phyloP scores from a whole-genome alignment of 2,888 invertebrate species.

The Machimus rusticus region DNA sequence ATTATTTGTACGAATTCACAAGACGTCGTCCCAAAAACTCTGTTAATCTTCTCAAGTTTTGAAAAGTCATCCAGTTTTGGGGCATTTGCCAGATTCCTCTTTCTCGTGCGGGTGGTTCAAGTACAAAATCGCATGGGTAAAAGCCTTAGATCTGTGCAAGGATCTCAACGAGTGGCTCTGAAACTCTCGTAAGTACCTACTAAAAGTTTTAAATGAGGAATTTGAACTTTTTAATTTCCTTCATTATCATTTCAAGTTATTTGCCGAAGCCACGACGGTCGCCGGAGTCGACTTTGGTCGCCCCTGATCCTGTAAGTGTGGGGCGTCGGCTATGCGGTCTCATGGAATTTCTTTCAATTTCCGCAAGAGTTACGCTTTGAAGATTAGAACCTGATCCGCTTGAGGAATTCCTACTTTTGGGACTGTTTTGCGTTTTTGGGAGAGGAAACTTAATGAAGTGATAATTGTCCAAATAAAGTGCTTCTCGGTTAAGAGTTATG shows the following conservation, averaged over 20 bases:
- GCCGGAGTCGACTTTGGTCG: not conserved
- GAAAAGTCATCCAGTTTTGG: not conserved
- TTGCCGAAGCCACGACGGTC: not conserved
- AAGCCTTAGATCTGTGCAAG: not conserved
- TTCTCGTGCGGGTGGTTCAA: not conserved
- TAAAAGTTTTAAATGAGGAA: not conserved
- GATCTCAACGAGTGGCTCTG: not conserved
- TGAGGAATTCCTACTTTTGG: not conserved
- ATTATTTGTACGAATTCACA: not conserved
- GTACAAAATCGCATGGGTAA: not conserved
- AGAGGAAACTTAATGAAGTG: not conserved
- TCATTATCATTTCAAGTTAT: not conserved
- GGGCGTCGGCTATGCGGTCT: not conserved
- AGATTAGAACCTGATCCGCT: not conserved
- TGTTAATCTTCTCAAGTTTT: not conserved
- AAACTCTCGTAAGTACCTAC: not conserved
- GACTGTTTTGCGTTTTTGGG: not conserved
- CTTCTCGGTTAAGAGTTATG: not conserved
- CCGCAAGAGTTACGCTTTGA: not conserved
- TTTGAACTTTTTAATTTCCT: not conserved
- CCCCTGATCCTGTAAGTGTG: not conserved
- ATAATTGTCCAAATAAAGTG: not conserved
- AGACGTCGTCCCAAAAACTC: not conserved
- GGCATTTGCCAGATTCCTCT: not conserved
- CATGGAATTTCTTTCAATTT: not conserved